Evolutionary conservation across 1,140 invertebrate genomes (phyloP).

Genomic region (Sitodiplosis mosellana): DNA sequence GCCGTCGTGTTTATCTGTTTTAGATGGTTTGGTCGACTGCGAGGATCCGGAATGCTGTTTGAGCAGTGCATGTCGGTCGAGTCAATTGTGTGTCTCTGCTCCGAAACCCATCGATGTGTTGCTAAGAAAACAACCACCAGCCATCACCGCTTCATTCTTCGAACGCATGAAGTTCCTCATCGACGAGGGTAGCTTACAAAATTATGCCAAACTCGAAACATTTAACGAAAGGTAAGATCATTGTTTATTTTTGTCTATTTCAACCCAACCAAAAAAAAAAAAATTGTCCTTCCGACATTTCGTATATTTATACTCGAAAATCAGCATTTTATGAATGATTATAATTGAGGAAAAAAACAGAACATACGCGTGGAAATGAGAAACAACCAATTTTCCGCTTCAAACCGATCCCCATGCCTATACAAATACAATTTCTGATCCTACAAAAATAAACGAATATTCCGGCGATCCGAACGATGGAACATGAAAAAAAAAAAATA

Average conservation of each 20-base stretch:
- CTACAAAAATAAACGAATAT: not conserved
- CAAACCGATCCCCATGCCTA: not conserved
- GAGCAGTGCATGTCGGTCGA: conserved; percentile 58
- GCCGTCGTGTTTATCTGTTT: conserved; percentile 9
- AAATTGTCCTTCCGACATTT: not conserved
- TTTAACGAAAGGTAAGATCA: conserved; percentile 92
- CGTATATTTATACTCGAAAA: too few species aligned
- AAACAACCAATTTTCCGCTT: not conserved
- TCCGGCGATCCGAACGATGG: not conserved
- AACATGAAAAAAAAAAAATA: not conserved
- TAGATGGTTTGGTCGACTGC: conserved; percentile 92
- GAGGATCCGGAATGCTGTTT: conserved; percentile 94
- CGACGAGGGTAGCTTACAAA: conserved; percentile 92
- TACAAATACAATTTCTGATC: not conserved
- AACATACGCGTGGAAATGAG: too few species aligned
- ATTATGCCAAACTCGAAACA: conserved; percentile 80
- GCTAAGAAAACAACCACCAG: conserved; percentile 80
- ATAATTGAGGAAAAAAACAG: too few species aligned
- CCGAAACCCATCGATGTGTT: conserved; percentile 89
- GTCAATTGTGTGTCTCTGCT: conserved; percentile 75
- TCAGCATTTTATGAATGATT: too few species aligned
- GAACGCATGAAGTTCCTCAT: conserved; percentile 96
- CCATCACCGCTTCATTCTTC: conserved; percentile 92
- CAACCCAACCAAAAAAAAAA: not conserved
- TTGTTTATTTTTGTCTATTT: not conserved